Evolutionary conservation across 2,888 invertebrate genomes (phyloP).

Genomic region (Ctena decussata): DNA sequence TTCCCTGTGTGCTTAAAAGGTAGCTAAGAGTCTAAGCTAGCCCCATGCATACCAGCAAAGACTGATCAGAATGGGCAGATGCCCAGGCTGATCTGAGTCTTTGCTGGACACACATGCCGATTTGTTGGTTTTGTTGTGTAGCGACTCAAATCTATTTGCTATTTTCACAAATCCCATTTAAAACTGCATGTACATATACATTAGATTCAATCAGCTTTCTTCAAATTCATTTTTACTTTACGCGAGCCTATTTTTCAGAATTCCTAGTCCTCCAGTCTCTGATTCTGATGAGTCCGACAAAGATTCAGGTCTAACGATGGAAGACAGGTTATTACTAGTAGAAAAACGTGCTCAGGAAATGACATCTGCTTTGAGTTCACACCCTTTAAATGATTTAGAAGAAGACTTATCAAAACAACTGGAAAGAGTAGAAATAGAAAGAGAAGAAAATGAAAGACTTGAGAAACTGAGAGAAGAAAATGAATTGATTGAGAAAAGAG

Average conservation of each 20-base stretch:
- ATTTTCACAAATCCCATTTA: too few species aligned
- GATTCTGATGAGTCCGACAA: constrained; percentile 37
- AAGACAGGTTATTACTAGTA: constrained; percentile 43
- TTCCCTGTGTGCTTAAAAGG: too few species aligned
- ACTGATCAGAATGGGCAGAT: too few species aligned
- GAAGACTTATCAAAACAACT: constrained; percentile 39
- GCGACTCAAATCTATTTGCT: too few species aligned
- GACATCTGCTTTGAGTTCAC: constrained; percentile 51
- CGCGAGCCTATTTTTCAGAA: neutral
- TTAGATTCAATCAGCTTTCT: too few species aligned
- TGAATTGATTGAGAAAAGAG: neutral
- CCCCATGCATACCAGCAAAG: too few species aligned
- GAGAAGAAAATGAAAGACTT: constrained; percentile 44
- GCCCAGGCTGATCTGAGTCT: too few species aligned
- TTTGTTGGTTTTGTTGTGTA: too few species aligned
- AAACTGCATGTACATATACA: too few species aligned
- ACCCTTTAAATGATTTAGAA: constrained; percentile 41
- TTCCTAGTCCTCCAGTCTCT: constrained; percentile 18
- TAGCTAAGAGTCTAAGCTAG: too few species aligned
- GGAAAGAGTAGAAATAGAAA: constrained; percentile 30
- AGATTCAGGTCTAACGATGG: constrained; percentile 33
- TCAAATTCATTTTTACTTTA: too few species aligned
- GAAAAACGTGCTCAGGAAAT: constrained; percentile 51
- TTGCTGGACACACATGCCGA: too few species aligned
- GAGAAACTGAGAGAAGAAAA: constrained; percentile 33